These are phyloP conservation scores for Spinibarbus caldwelli DNA, from an alignment of 2,797 vertebrate species.

Conservation along the genomic window DNA sequence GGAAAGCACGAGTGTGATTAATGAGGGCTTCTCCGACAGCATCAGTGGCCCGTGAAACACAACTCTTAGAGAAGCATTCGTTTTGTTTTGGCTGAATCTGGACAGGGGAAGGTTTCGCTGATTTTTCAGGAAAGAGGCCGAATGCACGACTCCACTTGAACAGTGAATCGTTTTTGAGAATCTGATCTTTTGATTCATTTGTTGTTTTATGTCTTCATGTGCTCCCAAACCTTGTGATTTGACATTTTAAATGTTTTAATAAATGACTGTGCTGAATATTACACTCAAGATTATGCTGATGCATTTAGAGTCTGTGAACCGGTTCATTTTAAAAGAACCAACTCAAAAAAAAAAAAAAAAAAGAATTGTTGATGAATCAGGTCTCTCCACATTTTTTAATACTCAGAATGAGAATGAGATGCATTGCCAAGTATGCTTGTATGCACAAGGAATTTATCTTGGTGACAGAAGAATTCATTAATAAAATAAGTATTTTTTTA, in stretches of 20 bases:
- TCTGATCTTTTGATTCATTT: not conserved
- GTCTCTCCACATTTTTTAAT: not conserved
- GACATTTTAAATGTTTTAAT: not conserved
- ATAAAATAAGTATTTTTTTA: not conserved
- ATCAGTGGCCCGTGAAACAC: conserved; percentile 71
- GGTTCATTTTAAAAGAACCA: too few relatives aligned
- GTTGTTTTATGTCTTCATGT: not conserved
- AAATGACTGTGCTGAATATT: not conserved
- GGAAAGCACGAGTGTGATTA: conserved; percentile 67
- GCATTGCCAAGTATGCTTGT: not conserved
- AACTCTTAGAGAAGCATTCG: conserved; percentile 69
- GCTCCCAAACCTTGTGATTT: not conserved
- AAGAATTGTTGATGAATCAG: not conserved
- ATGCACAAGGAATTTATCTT: not conserved
- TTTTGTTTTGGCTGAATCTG: conserved; percentile 69
- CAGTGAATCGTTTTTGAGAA: not conserved
- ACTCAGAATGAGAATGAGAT: not conserved
- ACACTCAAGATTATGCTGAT: not conserved
- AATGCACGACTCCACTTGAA: not conserved
- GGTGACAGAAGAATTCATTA: not conserved
- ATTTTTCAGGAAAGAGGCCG: conserved; percentile 62
- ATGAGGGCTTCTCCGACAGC: conserved; percentile 68
- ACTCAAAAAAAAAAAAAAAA: not conserved
- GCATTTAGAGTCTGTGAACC: not conserved
- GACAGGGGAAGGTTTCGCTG: conserved; percentile 57